These are phyloP conservation scores for Synergus gifuensis DNA, from an alignment of 2,888 invertebrate genomes.

Conservation along the genomic window DNA sequence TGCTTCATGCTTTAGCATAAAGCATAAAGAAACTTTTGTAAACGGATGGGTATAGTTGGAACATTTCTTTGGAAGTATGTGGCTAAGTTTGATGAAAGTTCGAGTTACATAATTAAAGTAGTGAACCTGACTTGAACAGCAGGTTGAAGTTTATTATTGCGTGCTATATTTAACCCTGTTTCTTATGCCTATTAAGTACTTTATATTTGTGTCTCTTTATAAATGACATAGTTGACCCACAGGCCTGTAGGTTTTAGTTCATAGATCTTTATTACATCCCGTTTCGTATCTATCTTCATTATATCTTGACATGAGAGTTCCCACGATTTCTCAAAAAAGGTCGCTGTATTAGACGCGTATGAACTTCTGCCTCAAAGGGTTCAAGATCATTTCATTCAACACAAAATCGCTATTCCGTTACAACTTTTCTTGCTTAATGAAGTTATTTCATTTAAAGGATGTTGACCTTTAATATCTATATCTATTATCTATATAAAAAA, in stretches of 20 bases:
- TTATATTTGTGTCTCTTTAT: not conserved
- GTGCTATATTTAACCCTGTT: not conserved
- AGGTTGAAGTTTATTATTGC: constrained; percentile 9
- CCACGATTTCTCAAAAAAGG: constrained; percentile 36
- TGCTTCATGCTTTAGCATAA: not conserved
- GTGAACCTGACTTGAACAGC: not conserved
- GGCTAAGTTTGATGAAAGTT: constrained; percentile 22
- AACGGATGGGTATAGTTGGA: not conserved
- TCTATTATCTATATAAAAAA: no score
- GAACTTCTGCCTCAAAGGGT: constrained; percentile 23
- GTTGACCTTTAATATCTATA: no score
- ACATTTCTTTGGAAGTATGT: constrained; percentile 9
- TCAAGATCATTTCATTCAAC: not conserved
- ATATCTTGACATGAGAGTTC: constrained; percentile 36
- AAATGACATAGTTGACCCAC: not conserved
- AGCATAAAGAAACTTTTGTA: constrained; percentile 4
- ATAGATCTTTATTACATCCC: constrained; percentile 47
- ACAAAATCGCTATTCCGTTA: not conserved
- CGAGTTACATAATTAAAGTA: constrained; percentile 21
- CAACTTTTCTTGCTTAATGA: not conserved
- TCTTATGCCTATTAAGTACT: not conserved
- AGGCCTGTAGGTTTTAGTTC: not conserved
- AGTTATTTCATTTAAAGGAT: constrained; percentile 29
- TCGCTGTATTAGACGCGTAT: constrained; percentile 44
- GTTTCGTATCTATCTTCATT: constrained; percentile 46